Evolutionary conservation across 2,113 vertebrate species (phyloP).

Genomic region (Myotis davidii): DNA sequence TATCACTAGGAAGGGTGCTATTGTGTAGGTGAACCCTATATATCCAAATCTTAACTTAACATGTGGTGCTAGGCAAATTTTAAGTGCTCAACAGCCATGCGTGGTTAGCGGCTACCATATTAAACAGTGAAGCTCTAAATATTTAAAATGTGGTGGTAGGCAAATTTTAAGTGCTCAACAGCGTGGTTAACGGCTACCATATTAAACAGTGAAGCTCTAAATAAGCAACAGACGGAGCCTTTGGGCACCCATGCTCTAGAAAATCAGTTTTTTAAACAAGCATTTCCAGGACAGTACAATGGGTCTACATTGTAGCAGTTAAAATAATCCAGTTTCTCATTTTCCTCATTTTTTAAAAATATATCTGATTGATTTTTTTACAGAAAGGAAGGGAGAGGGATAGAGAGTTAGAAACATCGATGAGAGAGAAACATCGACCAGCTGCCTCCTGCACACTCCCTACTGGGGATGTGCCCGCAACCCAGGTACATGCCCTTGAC

Average conservation of each 20-base stretch:
- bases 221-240: not conserved
- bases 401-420: too few species aligned
- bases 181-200: not conserved
- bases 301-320: not conserved
- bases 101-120: not conserved
- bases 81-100: not conserved
- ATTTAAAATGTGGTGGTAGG: not conserved
- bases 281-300: not conserved
- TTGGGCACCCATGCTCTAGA: not conserved
- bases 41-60: not conserved
- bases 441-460: too few species aligned
- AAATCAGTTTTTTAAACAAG: not conserved
- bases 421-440: too few species aligned
- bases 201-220: not conserved
- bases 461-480: too few species aligned
- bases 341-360: not conserved
- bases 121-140: not conserved
- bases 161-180: not conserved
- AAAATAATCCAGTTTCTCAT: conserved; percentile 17
- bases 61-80: not conserved
- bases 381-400: too few species aligned
- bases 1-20: not conserved
- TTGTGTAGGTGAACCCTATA: not conserved
- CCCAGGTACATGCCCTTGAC: too few species aligned
- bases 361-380: too few species aligned